These are phyloP conservation scores for Drosophila yooni DNA, from an alignment of 2,888 invertebrate genomes.

Conservation along the genomic window DNA sequence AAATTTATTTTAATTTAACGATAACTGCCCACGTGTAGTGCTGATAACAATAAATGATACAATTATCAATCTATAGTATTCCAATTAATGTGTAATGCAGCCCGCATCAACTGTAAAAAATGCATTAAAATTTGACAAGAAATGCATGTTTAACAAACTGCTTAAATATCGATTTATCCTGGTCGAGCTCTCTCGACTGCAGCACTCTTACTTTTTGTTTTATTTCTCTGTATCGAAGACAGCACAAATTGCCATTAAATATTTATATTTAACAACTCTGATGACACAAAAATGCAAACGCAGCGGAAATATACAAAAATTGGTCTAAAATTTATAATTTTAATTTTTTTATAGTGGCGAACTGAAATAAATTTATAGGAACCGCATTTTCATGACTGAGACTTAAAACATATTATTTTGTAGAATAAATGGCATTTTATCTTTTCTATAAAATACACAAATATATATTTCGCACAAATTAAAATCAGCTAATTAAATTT, in stretches of 20 bases:
- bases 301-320: background rate
- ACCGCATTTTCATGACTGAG: background rate
- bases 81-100: too few species aligned
- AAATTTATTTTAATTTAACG: background rate
- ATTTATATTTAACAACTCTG: background rate
- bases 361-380: background rate
- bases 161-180: background rate
- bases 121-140: background rate
- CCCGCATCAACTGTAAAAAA: background rate
- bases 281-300: background rate
- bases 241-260: background rate
- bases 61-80: background rate
- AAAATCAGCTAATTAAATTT: background rate
- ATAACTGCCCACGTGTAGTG: background rate
- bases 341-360: background rate
- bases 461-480: background rate
- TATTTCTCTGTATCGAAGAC: background rate
- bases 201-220: background rate
- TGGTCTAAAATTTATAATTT: background rate
- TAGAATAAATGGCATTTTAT: background rate
- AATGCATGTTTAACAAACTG: background rate
- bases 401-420: background rate
- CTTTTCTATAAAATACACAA: background rate
- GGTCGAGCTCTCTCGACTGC: background rate
- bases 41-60: background rate